phyloP scores from a whole-genome alignment of 1,140 invertebrate species.

The Neuroterus valhalla region DNA sequence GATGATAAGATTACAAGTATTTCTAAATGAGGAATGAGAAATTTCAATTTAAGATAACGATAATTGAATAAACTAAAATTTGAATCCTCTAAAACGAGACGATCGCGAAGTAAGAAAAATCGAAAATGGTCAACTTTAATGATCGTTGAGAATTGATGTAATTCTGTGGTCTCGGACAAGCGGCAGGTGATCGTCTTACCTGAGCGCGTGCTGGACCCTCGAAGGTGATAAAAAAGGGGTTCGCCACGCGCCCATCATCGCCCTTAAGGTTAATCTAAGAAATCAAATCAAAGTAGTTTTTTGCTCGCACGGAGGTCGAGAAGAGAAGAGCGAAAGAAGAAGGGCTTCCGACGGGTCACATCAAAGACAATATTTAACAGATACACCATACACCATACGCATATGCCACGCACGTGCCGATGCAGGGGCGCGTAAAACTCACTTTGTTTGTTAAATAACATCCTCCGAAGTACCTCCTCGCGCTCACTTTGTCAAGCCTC shows the following conservation, averaged over 20 bases:
- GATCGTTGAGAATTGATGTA: slow-evolving; percentile 4
- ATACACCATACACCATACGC: slow-evolving; percentile 54
- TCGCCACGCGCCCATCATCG: slow-evolving; percentile 69
- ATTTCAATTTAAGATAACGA: no score
- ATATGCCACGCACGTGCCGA: slow-evolving; percentile 69
- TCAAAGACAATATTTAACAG: slow-evolving; percentile 73
- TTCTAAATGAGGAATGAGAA: no score
- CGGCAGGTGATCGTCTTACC: slow-evolving; percentile 54
- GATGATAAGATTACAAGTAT: no score
- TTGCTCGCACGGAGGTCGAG: slow-evolving; percentile 53
- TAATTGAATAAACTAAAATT: no score
- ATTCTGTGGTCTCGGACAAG: not conserved
- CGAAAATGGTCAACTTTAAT: no score
- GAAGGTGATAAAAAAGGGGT: slow-evolving; percentile 62
- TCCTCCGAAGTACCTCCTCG: slow-evolving; percentile 53
- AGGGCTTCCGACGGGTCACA: slow-evolving; percentile 68
- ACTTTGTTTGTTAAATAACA: slow-evolving; percentile 70
- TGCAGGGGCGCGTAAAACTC: slow-evolving; percentile 63
- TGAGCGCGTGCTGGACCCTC: slow-evolving; percentile 64
- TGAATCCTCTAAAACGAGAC: no score
- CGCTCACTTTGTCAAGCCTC: slow-evolving; percentile 10
- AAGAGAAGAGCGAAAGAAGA: slow-evolving; percentile 48
- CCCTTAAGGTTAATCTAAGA: slow-evolving; percentile 67
- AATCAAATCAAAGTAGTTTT: slow-evolving; percentile 73
- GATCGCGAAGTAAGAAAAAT: no score